phyloP scores from a whole-genome alignment of 1,140 invertebrate genomes.

The Phymorhynchus buccinoides region DNA sequence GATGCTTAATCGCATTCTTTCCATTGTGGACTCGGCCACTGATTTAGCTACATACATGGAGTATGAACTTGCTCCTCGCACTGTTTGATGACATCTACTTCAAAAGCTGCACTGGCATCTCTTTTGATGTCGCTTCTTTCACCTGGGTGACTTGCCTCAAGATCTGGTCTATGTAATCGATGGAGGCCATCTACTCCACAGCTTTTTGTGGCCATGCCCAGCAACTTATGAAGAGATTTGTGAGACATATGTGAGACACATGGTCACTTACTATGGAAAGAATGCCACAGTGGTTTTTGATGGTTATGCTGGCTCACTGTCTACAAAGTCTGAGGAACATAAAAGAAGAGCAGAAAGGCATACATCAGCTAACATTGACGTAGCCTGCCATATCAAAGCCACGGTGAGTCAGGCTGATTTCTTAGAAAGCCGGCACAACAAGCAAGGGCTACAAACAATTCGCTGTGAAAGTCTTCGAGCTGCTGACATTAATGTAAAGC shows the following conservation, averaged over 20 bases:
- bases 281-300: conserved; percentile 9
- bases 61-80: neutral
- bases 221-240: neutral
- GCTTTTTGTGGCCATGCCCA: neutral
- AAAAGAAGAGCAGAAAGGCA: neutral
- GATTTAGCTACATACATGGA: neutral
- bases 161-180: neutral
- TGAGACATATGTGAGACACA: conserved; percentile 8
- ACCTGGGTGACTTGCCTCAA: conserved; percentile 1
- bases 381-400: neutral
- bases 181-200: neutral
- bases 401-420: neutral
- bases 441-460: neutral
- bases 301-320: neutral
- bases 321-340: conserved; percentile 4
- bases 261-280: neutral
- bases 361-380: neutral
- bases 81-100: neutral
- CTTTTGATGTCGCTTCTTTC: neutral
- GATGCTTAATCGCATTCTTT: too few relatives aligned
- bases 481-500: neutral
- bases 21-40: too few relatives aligned
- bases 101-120: neutral
- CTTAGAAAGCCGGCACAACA: neutral
- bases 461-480: neutral